These are phyloP conservation scores for Thyatira batis DNA, from an alignment of 2,888 invertebrate species.

Conservation along the genomic window DNA sequence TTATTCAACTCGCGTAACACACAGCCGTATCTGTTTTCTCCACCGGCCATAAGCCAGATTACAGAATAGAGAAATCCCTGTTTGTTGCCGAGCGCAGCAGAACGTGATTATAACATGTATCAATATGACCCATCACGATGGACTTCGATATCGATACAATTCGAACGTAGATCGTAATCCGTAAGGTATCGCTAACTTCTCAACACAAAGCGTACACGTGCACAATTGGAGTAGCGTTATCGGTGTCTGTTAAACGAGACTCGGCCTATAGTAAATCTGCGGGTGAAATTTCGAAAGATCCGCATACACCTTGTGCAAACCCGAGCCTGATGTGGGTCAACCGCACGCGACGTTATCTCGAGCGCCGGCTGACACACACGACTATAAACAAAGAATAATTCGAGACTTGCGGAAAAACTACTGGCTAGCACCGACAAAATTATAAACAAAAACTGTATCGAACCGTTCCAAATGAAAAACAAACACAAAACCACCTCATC, in stretches of 20 bases:
- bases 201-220: slow-evolving; percentile 39
- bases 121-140: slow-evolving; percentile 30
- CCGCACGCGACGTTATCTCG: slow-evolving; percentile 39
- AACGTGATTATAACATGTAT: slow-evolving; percentile 23
- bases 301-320: slow-evolving; percentile 38
- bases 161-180: slow-evolving; percentile 47
- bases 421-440: slow-evolving; percentile 29
- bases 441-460: slow-evolving; percentile 29
- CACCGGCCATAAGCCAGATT: slow-evolving; percentile 37
- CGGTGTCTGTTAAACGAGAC: slow-evolving; percentile 36
- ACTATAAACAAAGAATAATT: slow-evolving; percentile 27
- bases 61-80: slow-evolving; percentile 56
- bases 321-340: slow-evolving; percentile 56
- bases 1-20: slow-evolving; percentile 28
- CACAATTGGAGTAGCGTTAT: slow-evolving; percentile 43
- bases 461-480: slow-evolving; percentile 41
- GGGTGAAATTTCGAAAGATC: slow-evolving; percentile 53
- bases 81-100: slow-evolving; percentile 28
- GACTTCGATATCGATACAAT: slow-evolving; percentile 45
- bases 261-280: slow-evolving; percentile 29
- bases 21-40: slow-evolving; percentile 41
- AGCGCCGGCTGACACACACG: slow-evolving; percentile 6
- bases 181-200: slow-evolving; percentile 22
- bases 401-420: slow-evolving; percentile 37
- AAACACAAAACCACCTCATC: slow-evolving; percentile 73